These are phyloP conservation scores for Encarsia formosa DNA, from an alignment of 2,888 invertebrate genomes.

Conservation along the genomic window DNA sequence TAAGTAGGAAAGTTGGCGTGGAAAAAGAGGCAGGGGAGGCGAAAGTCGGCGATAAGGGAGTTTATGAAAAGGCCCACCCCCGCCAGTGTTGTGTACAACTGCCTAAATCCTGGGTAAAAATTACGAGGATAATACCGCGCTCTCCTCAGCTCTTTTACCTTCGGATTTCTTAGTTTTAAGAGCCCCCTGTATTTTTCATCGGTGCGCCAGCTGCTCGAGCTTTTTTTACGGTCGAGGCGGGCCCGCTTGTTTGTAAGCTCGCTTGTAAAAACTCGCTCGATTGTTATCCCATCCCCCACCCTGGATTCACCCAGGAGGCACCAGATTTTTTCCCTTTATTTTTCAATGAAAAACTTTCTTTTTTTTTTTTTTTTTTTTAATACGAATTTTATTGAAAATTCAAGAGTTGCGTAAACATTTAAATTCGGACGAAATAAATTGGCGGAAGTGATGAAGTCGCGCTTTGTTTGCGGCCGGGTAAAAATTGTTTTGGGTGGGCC, in stretches of 20 bases:
- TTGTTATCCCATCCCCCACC: neutral
- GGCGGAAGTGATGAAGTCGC: no score
- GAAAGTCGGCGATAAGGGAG: constrained; percentile 14
- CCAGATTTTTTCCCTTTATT: no score
- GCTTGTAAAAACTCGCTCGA: neutral
- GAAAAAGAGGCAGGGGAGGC: constrained; percentile 9
- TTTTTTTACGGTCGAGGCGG: no score
- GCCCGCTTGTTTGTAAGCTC: constrained; percentile 7
- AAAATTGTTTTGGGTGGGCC: no score
- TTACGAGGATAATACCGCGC: neutral
- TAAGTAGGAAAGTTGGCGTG: constrained; percentile 10
- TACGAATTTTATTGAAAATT: no score
- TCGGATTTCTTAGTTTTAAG: neutral
- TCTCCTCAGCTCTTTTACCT: neutral
- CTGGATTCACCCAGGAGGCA: neutral
- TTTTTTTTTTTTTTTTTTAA: no score
- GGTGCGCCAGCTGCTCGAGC: neutral
- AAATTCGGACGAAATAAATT: no score
- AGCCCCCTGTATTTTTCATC: constrained; percentile 20
- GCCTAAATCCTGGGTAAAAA: neutral
- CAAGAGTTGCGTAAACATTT: no score
- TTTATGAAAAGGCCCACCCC: constrained; percentile 7
- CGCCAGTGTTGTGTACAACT: neutral
- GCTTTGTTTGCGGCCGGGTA: no score
- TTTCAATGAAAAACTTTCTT: no score